Evolutionary conservation across 2,113 vertebrate species (phyloP).

Genomic region (Dipodomys spectabilis): DNA sequence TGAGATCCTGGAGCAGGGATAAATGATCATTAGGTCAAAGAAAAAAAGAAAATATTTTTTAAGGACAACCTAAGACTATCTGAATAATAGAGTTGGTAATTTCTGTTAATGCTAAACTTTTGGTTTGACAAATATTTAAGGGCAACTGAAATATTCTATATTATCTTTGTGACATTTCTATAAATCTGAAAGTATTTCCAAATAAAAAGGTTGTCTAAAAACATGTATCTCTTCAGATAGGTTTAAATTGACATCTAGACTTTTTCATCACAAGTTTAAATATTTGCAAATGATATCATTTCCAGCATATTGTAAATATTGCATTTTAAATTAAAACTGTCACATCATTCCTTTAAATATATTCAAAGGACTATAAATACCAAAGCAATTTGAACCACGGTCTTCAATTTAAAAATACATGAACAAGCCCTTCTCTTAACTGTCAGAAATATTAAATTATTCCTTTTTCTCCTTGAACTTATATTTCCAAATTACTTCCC

Average conservation of each 20-base stretch:
- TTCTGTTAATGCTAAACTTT: slow-evolving; percentile 18
- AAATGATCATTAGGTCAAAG: not conserved
- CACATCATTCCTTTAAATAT: slow-evolving; percentile 59
- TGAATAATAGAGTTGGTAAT: slow-evolving; percentile 31
- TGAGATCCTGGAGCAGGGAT: not conserved
- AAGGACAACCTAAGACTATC: not conserved
- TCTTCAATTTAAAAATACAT: slow-evolving; percentile 66
- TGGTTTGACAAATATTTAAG: slow-evolving; percentile 10
- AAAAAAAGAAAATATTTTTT: not conserved
- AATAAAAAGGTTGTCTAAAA: slow-evolving; percentile 45
- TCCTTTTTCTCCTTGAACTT: slow-evolving; percentile 63
- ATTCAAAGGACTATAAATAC: slow-evolving; percentile 67
- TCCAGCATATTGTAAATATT: slow-evolving; percentile 64
- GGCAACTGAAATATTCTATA: slow-evolving; percentile 12
- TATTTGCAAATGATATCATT: slow-evolving; percentile 70
- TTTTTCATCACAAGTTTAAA: slow-evolving; percentile 60
- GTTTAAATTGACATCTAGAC: slow-evolving; percentile 51
- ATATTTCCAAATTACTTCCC: slow-evolving; percentile 62
- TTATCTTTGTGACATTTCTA: slow-evolving; percentile 27
- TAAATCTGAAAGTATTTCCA: slow-evolving; percentile 44
- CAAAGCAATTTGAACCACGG: slow-evolving; percentile 55
- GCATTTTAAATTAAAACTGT: slow-evolving; percentile 72
- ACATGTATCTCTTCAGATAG: slow-evolving; percentile 2
- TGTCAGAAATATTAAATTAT: slow-evolving; percentile 66
- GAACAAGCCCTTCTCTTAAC: slow-evolving; percentile 48